A percentile compares a stretch with the other conserved stretches of the same genome.
Conservation (phyloP, 2,888 invertebrate genomes). For the Cybosia mesomella region DNA sequence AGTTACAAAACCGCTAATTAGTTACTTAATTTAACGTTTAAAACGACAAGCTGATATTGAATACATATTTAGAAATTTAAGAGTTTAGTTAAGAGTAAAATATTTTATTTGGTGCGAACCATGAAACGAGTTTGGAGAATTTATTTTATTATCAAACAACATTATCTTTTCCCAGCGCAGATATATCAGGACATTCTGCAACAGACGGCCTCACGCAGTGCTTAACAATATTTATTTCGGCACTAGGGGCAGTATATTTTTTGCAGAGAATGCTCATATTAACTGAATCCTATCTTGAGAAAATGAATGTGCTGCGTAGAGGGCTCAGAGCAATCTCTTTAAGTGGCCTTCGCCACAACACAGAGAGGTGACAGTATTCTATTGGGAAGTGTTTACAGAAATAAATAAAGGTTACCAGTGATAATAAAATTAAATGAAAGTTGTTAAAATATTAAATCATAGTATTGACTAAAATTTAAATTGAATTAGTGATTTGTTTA, state of each 20-base stretch:
- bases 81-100: slow-evolving; percentile 32
- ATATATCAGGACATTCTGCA: slow-evolving; percentile 51
- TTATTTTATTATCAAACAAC: slow-evolving; percentile 39
- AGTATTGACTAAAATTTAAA: no score
- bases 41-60: not conserved
- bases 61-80: not conserved
- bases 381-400: slow-evolving; percentile 21
- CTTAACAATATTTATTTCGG: slow-evolving; percentile 78
- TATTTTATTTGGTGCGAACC: slow-evolving; percentile 28
- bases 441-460: no score
- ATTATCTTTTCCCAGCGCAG: slow-evolving; percentile 46
- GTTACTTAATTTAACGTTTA: slow-evolving; percentile 7
- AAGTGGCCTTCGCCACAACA: slow-evolving; percentile 66
- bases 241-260: slow-evolving; percentile 69
- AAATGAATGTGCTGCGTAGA: slow-evolving; percentile 65
- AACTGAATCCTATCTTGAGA: slow-evolving; percentile 71
- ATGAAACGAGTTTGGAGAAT: slow-evolving; percentile 21
- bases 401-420: not conserved
- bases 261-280: slow-evolving; percentile 74
- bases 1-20: not conserved
- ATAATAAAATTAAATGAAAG: not conserved
- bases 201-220: slow-evolving; percentile 54
- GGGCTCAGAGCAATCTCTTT: slow-evolving; percentile 79
- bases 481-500: no score
- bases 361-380: slow-evolving; percentile 29